phyloP scores from a whole-genome alignment of 2,888 invertebrate species.

The Caenorhabditis sp. region DNA sequence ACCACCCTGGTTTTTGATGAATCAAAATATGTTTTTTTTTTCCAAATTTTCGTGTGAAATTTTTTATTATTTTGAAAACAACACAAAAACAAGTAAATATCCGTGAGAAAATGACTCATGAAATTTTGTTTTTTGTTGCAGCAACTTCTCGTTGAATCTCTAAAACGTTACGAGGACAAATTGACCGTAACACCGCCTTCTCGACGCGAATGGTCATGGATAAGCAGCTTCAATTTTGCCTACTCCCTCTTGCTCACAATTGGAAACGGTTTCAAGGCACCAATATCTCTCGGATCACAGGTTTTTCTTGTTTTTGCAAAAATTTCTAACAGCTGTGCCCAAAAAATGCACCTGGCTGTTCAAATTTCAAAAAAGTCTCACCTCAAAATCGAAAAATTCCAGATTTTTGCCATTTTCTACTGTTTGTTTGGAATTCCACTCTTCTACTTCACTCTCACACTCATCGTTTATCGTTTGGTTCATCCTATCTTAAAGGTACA shows the following conservation, averaged over 20 bases:
- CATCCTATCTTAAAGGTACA: slow-evolving; percentile 39
- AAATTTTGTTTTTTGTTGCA: no score
- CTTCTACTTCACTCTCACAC: slow-evolving; percentile 54
- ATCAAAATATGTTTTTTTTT: no score
- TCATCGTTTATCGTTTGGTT: slow-evolving; percentile 42
- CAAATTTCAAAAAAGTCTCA: no score
- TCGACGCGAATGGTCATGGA: slow-evolving; percentile 57
- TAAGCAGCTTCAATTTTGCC: slow-evolving; percentile 64
- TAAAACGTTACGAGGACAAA: slow-evolving; percentile 59
- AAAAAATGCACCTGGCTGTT: no score
- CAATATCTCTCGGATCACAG: slow-evolving; percentile 60
- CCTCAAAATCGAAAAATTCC: slow-evolving; percentile 13
- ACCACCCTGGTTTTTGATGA: no score
- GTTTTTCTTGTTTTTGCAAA: no score
- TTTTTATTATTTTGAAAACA: no score
- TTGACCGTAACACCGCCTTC: slow-evolving; percentile 39
- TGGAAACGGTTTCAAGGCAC: slow-evolving; percentile 60
- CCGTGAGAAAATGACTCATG: no score
- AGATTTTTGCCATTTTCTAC: slow-evolving; percentile 66
- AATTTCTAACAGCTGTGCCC: no score
- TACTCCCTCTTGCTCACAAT: slow-evolving; percentile 65
- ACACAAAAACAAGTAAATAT: no score
- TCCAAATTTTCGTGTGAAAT: no score
- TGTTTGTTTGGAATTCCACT: slow-evolving; percentile 65
- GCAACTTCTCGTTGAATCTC: slow-evolving; percentile 58